Percentiles rank a stretch among this genome's conserved stretches.
These are phyloP conservation scores for Theodoxus fluviatilis DNA, from an alignment of 2,888 invertebrate genomes.

Conservation along the genomic window DNA sequence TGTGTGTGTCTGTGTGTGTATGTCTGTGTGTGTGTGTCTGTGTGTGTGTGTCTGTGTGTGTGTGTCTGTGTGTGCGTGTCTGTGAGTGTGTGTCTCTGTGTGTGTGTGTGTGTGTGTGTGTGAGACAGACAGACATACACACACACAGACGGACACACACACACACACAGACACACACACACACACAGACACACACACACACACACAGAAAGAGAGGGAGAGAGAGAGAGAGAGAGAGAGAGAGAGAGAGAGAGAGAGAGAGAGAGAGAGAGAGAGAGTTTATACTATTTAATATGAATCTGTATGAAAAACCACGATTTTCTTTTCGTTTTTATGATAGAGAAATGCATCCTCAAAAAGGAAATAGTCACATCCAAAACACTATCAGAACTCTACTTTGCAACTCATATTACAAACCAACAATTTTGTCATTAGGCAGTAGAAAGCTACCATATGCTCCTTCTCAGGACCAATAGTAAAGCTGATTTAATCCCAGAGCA, in stretches of 20 bases:
- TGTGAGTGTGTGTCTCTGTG: neutral
- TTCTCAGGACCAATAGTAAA: too few relatives aligned
- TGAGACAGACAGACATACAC: neutral
- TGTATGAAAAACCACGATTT: too few relatives aligned
- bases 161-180: neutral
- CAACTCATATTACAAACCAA: too few relatives aligned
- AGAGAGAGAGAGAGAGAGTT: too few relatives aligned
- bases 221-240: slow-evolving; percentile 11
- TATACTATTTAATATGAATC: too few relatives aligned
- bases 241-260: slow-evolving; percentile 6
- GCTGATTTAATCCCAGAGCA: too few relatives aligned
- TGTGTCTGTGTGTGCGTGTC: slow-evolving; percentile 10
- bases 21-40: neutral
- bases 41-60: neutral
- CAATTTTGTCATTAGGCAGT: too few relatives aligned
- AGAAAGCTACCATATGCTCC: too few relatives aligned
- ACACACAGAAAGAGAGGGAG: neutral
- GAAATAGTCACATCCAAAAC: too few relatives aligned
- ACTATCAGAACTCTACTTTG: too few relatives aligned
- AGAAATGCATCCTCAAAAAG: too few relatives aligned
- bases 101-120: slow-evolving; percentile 3
- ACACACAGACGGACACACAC: neutral
- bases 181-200: neutral
- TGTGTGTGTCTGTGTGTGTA: neutral
- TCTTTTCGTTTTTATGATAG: too few relatives aligned